Evolutionary conservation across 2,113 vertebrate genomes (phyloP).

Genomic region (Trochalopteron elliotii): DNA sequence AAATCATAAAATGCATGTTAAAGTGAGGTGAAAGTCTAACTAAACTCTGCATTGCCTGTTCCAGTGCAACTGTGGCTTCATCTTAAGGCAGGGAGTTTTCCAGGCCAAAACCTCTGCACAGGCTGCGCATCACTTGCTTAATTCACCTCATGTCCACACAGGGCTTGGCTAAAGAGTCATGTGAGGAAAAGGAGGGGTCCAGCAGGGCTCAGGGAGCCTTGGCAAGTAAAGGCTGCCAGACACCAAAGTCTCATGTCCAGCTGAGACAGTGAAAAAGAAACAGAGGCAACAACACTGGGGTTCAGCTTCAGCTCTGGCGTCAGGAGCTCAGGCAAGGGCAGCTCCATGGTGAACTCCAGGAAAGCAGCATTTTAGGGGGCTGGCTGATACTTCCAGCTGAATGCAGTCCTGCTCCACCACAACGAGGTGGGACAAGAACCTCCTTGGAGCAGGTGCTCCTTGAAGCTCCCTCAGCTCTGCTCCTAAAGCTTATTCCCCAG

Average conservation of each 20-base stretch:
- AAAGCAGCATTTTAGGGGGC: background rate
- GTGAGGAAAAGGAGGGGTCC: background rate
- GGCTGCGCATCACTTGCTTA: background rate
- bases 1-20: background rate
- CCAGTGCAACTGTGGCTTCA: background rate
- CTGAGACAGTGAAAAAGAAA: background rate
- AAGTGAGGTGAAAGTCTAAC: background rate
- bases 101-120: background rate
- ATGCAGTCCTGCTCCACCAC: background rate
- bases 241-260: background rate
- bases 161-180: background rate
- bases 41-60: background rate
- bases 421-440: background rate
- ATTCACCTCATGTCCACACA: background rate
- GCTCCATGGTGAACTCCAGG: background rate
- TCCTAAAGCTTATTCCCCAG: background rate
- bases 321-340: background rate
- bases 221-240: background rate
- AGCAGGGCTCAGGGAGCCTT: background rate
- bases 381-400: background rate
- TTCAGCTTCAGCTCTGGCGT: background rate
- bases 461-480: rapidly evolving
- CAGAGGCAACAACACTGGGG: background rate
- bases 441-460: background rate
- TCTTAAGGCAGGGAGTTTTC: background rate